These are phyloP conservation scores for Picus viridis DNA, from an alignment of 2,797 vertebrate species.

Conservation along the genomic window DNA sequence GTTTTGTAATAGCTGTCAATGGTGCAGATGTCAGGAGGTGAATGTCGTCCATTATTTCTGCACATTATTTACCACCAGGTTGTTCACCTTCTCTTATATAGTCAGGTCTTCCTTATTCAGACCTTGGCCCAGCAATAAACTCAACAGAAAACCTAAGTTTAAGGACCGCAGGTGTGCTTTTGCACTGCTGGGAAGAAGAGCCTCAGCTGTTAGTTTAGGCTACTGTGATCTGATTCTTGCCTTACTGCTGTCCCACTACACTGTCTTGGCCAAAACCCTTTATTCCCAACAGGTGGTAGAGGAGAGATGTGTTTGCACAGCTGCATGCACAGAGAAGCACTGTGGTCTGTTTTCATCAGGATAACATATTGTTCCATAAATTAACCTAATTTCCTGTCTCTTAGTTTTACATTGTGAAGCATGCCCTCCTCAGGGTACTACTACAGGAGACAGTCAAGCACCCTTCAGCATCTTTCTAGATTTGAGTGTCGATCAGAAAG, in stretches of 20 bases:
- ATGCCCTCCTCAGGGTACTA: background rate
- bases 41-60: background rate
- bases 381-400: background rate
- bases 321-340: background rate
- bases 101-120: background rate
- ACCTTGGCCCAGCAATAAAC: background rate
- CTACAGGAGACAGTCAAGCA: background rate
- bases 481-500: background rate
- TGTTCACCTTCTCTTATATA: slow-evolving; percentile 1
- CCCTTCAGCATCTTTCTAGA: background rate
- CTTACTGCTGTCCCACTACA: background rate
- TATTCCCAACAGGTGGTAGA: background rate
- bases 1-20: background rate
- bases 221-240: background rate
- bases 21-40: slow-evolving; percentile 17
- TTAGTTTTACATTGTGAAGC: background rate
- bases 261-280: background rate
- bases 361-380: background rate
- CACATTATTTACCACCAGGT: background rate
- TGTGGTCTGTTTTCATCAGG: background rate
- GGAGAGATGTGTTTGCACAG: slow-evolving; percentile 17
- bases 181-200: background rate
- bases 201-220: background rate
- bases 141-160: background rate
- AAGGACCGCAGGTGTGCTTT: background rate